Conservation (phyloP, 2,113 vertebrate species). For the Serilophus lunatus region DNA sequence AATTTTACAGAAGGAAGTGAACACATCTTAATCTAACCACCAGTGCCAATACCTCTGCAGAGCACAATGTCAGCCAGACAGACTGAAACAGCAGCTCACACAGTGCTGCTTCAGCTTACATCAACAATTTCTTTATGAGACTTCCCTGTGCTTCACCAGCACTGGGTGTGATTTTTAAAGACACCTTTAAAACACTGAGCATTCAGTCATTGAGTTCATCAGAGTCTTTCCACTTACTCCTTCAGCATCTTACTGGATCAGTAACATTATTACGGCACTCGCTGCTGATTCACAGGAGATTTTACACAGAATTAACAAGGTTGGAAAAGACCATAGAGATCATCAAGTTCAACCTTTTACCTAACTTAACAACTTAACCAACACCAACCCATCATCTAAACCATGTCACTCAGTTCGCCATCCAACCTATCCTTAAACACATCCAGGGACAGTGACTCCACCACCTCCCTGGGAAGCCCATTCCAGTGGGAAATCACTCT, state of each 20-base stretch:
- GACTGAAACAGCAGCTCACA: background rate
- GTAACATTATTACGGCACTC: background rate
- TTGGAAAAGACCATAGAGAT: no score
- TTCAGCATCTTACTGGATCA: accelerated
- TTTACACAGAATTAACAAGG: no score
- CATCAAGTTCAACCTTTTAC: no score
- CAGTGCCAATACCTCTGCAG: background rate
- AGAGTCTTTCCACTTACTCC: background rate
- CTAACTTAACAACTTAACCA: no score
- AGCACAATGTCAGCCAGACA: background rate
- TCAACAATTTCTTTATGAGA: background rate
- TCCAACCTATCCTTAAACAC: no score
- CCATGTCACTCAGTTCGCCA: no score
- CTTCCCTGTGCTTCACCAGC: background rate
- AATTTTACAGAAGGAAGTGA: background rate
- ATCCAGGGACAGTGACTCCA: no score
- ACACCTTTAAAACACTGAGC: background rate
- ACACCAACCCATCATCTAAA: no score
- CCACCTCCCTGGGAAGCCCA: no score
- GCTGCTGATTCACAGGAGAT: background rate
- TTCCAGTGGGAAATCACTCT: no score
- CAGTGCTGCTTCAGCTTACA: background rate
- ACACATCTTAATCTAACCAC: background rate
- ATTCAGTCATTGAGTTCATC: accelerated
- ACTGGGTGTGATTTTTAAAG: background rate